phyloP scores from a whole-genome alignment of 2,797 vertebrate species.

The Calcarius lapponicus region DNA sequence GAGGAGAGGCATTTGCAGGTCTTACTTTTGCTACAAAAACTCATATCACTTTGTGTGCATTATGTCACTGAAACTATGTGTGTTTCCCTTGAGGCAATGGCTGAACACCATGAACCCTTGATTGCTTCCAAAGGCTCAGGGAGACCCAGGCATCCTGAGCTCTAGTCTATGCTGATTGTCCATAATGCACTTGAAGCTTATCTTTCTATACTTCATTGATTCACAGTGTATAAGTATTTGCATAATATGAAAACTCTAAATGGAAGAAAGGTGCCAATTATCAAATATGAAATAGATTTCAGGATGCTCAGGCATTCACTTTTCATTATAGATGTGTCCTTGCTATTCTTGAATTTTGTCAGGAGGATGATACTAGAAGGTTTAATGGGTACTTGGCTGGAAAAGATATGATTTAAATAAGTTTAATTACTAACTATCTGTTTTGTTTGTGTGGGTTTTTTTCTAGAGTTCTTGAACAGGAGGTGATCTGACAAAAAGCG shows the following conservation, averaged over 20 bases:
- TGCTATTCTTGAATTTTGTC: slow-evolving; percentile 34
- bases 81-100: neutral
- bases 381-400: slow-evolving; percentile 52
- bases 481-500: slow-evolving; percentile 54
- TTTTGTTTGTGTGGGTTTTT: neutral
- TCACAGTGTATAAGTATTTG: slow-evolving; percentile 41
- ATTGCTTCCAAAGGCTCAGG: slow-evolving; percentile 43
- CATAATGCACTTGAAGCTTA: neutral
- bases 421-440: slow-evolving; percentile 40
- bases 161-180: slow-evolving; percentile 9
- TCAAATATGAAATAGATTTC: slow-evolving; percentile 66
- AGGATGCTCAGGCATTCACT: slow-evolving; percentile 34
- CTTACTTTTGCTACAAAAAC: neutral
- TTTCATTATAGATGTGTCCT: slow-evolving; percentile 60
- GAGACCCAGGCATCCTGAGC: neutral
- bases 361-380: neutral
- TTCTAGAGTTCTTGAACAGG: slow-evolving; percentile 69
- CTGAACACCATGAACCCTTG: neutral
- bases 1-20: neutral
- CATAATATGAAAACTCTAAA: slow-evolving; percentile 61
- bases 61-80: neutral
- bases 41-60: neutral
- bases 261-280: slow-evolving; percentile 60
- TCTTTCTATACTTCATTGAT: neutral
- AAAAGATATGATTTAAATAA: slow-evolving; percentile 38